A percentile compares a stretch with the other conserved stretches of the same genome.
These are phyloP conservation scores for Spodoptera frugiperda DNA, from an alignment of 1,140 invertebrate genomes.

Conservation along the genomic window DNA sequence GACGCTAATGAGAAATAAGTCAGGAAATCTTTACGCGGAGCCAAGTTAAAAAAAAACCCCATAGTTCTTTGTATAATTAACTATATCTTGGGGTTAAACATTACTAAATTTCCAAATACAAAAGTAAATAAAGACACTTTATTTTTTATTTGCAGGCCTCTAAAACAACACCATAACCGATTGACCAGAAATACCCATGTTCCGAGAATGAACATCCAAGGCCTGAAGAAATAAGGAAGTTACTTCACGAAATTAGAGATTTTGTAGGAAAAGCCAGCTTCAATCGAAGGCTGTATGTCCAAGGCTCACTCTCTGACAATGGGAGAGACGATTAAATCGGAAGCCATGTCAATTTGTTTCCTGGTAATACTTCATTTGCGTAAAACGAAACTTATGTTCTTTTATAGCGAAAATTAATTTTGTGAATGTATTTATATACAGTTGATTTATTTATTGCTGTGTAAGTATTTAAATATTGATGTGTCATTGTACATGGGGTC, in stretches of 20 bases:
- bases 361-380: slow-evolving; percentile 15
- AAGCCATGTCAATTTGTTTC: slow-evolving; percentile 30
- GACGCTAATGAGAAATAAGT: no score
- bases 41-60: no score
- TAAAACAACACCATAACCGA: background rate
- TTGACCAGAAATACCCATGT: background rate
- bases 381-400: slow-evolving; percentile 13
- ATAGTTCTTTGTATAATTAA: no score
- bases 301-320: slow-evolving; percentile 9
- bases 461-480: background rate
- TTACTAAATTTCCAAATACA: no score
- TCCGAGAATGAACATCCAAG: slow-evolving; percentile 12
- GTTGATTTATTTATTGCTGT: background rate
- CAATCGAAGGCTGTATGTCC: slow-evolving; percentile 20
- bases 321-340: slow-evolving; percentile 31
- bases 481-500: background rate
- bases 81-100: no score
- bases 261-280: slow-evolving; percentile 28
- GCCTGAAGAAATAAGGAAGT: slow-evolving; percentile 23
- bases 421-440: slow-evolving; percentile 10
- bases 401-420: slow-evolving; percentile 35
- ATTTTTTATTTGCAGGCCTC: no score
- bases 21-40: no score
- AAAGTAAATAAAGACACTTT: no score
- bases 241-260: slow-evolving; percentile 13